Evolutionary conservation across 2,888 invertebrate genomes (phyloP), one percentile per base, ranked within the genome.

Genomic region (Tetranychus piercei): DNA sequence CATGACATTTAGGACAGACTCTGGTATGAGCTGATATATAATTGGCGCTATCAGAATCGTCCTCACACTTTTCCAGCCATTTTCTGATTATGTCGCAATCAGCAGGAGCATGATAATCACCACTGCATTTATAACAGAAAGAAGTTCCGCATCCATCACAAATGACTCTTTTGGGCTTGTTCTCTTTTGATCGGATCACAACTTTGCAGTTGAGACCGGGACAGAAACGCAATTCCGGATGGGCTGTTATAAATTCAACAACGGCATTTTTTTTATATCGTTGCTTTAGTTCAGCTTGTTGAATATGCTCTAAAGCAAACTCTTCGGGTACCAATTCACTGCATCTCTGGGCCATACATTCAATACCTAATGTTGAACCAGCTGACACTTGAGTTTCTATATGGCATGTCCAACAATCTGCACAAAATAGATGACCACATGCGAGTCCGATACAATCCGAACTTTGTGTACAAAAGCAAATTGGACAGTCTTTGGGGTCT

Each of bases 1-100:
- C 94, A 85, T 96, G 94, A 85, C 99, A 99, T 84, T 92, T 93
- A 76, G 99, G 97, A 83, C 99, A 99, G 83, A 90, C 92, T 87
- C 92, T 92, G 81, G 97, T 97, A 84, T 97, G 92, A 80, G 96
- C 96, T 85, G 94, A 94, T 80, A 99, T 99, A 82, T 99, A 99
- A 84, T 99, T 99, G 73, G 97, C 97, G 73, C 99, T 99, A 85
- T 99, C 99, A 77, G 95, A 96, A 84, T 99, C 99, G 84, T 99
- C 99, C 74, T 95, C 96, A 84, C 99, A 99, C 84, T 99, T 99
- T n/a, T 94, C 95, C 77, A 97, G 85, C 99, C 99, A 99, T 80
- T 91, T 91, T 81, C 90, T 91, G 79, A 99, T 97, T 64, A 93
- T 90, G 77, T 88, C 87, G 83, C 99, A 99, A 83, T 94, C 94